Base-by-base conservation (phyloP, 92 coral and sea anemone genomes). In the Palythoa caribaeorum region DNA sequence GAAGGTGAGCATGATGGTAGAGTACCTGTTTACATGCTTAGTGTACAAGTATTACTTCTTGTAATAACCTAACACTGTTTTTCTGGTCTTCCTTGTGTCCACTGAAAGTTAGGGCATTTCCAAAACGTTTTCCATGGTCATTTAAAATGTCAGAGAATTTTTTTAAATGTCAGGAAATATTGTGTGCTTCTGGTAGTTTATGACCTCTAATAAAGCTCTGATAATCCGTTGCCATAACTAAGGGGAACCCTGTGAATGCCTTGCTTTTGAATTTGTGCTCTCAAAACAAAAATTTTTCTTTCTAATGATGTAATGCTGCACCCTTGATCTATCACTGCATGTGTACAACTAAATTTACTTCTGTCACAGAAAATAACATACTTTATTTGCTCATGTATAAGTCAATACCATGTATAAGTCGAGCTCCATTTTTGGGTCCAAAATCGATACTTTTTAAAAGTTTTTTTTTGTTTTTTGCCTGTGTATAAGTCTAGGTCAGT, bases 311-410 rank as follows among this genome's bases (percentile, higher is more conserved):
- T 62, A n/a, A 62, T 62, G 69, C 69, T 62, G 69, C 69, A 62
- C 69, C 69, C 21, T 62, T 15, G 69, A 62, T 62, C 35, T 62
- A 62, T 62, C 69, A 62, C 69, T 62, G 69, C 28, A 62, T 62
- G 69, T 62, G 20, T 62, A 62, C 69, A 62, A 17, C 20, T 62
- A 62, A 60, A 13, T 60, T 60, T 13, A n/a, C 68, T 60, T 60
- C 68, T 60, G 20, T 60, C 68, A 60, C 68, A 60, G 68, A 60
- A 57, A 16, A 13, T 60, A 60, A 60, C n/a, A 60, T 60, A 60
- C 20, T 9, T 54, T 54, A 9, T 54, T 54, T 54, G 14, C 60
- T 14, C 17, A 15, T 55, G 62, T 55, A 55, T 55, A 55, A 55
- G 60, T 54, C 60, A 11, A 54, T 9, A 14, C 12, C 60, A 54